Percentiles rank a stretch among this genome's conserved stretches.
Conservation (phyloP, 2,797 vertebrate species). For the Amblyopsis hoosieri region DNA sequence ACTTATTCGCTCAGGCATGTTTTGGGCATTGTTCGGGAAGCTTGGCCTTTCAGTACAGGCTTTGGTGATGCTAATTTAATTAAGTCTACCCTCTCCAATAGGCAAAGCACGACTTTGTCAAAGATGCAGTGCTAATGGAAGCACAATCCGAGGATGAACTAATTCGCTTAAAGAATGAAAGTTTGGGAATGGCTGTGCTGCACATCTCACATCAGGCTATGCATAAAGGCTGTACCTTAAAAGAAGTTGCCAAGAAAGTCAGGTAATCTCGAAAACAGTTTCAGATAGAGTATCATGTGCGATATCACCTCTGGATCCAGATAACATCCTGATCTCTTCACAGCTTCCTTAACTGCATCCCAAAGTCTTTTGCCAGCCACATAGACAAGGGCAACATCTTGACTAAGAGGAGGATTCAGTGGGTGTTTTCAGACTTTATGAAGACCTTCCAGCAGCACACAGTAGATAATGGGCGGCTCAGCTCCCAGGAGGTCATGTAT, state of each 20-base stretch:
- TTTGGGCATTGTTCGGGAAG: not conserved
- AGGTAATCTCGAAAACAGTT: constrained; percentile 68
- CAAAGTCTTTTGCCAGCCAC: constrained; percentile 83
- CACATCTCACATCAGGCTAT: constrained; percentile 87
- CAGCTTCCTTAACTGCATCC: constrained; percentile 90
- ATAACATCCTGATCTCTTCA: constrained; percentile 5
- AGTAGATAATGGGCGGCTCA: constrained; percentile 69
- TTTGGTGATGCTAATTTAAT: not conserved
- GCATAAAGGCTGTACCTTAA: constrained; percentile 69
- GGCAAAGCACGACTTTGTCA: constrained; percentile 91
- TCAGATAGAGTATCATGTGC: not conserved
- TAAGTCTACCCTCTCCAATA: constrained; percentile 47
- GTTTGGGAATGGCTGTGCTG: constrained; percentile 92
- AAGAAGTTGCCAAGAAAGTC: constrained; percentile 82
- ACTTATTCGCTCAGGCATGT: constrained; percentile 89
- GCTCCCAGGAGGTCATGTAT: constrained; percentile 83
- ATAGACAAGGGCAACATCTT: constrained; percentile 80
- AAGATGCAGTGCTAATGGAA: constrained; percentile 80
- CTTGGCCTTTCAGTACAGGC: too few species aligned
- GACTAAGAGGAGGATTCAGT: constrained; percentile 82
- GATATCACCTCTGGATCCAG: not conserved
- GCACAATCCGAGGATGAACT: constrained; percentile 76
- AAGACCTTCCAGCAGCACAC: constrained; percentile 84
- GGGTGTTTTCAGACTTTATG: constrained; percentile 84
- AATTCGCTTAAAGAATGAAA: constrained; percentile 88